Evolutionary conservation across 1,140 invertebrate species (phyloP).

Genomic region (Pygmarrhopalites habei): DNA sequence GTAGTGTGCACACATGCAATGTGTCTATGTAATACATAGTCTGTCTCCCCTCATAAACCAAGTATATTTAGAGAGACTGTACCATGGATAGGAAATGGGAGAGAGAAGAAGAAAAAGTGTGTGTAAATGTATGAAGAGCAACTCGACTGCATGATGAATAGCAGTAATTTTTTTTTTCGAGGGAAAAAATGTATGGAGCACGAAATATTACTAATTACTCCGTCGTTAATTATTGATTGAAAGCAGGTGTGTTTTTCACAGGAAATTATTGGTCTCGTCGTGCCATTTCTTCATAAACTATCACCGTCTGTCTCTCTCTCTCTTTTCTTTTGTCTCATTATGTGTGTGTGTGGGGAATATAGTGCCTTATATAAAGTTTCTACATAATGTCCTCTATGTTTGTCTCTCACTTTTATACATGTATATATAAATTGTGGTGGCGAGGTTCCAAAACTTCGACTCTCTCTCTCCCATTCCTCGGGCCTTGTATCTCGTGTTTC

Average conservation of each 20-base stretch:
- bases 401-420: not conserved
- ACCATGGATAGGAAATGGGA: not conserved
- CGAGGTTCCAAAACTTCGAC: too few relatives aligned
- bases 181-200: slow-evolving; percentile 11
- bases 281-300: slow-evolving; percentile 21
- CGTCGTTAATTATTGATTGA: slow-evolving; percentile 34
- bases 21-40: too few relatives aligned
- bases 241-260: slow-evolving; percentile 37
- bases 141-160: slow-evolving; percentile 22
- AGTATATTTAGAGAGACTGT: too few relatives aligned
- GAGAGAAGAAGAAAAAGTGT: not conserved
- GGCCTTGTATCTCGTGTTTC: too few relatives aligned
- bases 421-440: too few relatives aligned
- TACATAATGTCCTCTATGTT: too few relatives aligned
- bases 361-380: too few relatives aligned
- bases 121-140: not conserved
- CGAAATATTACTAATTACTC: slow-evolving; percentile 36
- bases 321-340: not conserved
- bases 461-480: too few relatives aligned
- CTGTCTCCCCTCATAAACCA: too few relatives aligned
- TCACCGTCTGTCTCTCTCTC: not conserved
- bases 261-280: slow-evolving; percentile 35
- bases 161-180: slow-evolving; percentile 21
- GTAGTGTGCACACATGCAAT: too few relatives aligned
- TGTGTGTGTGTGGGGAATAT: too few relatives aligned